Base-by-base conservation (phyloP, 2,888 invertebrate genomes). In the Ptilodon capucinus region DNA sequence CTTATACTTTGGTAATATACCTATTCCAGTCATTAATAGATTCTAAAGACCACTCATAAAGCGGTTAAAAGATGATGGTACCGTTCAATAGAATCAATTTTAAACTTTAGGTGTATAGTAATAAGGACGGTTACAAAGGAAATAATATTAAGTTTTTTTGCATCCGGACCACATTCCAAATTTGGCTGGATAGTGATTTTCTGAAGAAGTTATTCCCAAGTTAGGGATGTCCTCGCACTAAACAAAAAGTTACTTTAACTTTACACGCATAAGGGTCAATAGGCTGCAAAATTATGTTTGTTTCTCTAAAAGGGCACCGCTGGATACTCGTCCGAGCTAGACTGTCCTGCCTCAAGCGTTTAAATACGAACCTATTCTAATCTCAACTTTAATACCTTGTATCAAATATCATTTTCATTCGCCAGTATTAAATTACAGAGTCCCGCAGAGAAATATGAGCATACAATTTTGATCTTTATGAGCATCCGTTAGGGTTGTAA, bases 271-370 rank as follows among this genome's bases (percentile, higher is more conserved):
- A 68, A 54, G 58, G 46, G 40, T 45, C 51, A 48, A 44, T 40
- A 21, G 49, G 58, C 53, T 43, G 63, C 55, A 56, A 16, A 35
- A 55, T 47, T 56, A 53, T 40, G 50, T 58, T 60, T 57, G 65
- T 57, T 63, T 69, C 74, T 71, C 70, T 70, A 78, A 75, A 79
- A 73, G 76, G 76, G 71, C 70, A 73, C 64, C 2, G 48, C 69
- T 67, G 67, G 65, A 71, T 75, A 74, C 71, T 73, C 71, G 75
- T 76, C 71, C 68, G 67, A 74, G 71, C 77, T 77, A 77, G 81
- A 79, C 71, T 76, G 71, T 74, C 72, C 74, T 67, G 74, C 72
- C 75, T 60, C 57, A 56, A 76, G 72, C 72, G 54, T 48, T 64
- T 53, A 23, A 48, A 38, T 35, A 30, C 34, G 47, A 40, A 25